A percentile compares a stretch with the other conserved stretches of the same genome.
phyloP scores from a whole-genome alignment of 2,113 vertebrate species.

The Parus major region DNA sequence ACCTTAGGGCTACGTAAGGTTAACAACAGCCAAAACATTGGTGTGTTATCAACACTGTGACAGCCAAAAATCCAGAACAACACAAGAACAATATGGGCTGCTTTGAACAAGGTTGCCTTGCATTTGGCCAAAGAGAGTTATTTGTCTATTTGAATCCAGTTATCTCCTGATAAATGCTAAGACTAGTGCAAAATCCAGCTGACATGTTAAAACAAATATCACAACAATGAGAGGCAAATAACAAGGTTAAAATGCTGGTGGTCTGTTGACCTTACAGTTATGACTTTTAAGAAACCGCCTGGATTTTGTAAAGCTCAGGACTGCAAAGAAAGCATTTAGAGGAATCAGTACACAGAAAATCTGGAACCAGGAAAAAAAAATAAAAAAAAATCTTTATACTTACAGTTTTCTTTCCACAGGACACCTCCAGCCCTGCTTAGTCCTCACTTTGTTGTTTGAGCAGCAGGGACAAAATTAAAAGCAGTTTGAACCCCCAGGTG shows the following conservation, averaged over 20 bases:
- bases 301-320: neutral
- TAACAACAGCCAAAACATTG: fast-evolving
- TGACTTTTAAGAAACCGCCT: neutral
- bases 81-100: fast-evolving
- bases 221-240: neutral
- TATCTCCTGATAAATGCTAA: neutral
- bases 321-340: neutral
- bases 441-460: neutral
- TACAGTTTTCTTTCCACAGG: neutral
- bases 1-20: neutral
- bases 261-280: neutral
- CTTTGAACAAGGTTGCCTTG: neutral
- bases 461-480: neutral
- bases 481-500: neutral
- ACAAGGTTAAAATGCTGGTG: neutral
- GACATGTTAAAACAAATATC: neutral
- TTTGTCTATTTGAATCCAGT: neutral
- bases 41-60: neutral
- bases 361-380: fast-evolving
- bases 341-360: neutral
- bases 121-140: neutral
- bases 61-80: neutral
- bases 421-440: neutral
- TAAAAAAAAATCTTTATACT: neutral
- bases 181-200: neutral